Evolutionary conservation across 2,797 vertebrate genomes (phyloP), one percentile per base, ranked within the genome.

Genomic region (Artibeus lituratus): DNA sequence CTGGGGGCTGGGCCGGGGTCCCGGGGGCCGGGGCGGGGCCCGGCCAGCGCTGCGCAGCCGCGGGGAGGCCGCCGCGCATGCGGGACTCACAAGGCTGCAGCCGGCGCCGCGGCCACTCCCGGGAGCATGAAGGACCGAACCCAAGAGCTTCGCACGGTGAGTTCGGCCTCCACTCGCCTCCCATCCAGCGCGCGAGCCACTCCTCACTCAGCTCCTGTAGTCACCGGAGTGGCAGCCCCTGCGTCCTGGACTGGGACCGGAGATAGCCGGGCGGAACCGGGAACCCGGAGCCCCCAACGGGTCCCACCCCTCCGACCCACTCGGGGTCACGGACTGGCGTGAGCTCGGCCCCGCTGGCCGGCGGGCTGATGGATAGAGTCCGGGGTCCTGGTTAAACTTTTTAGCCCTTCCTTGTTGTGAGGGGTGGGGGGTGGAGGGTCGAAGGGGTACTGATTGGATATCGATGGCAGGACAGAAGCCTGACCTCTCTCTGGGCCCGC

Each of bases 71-170:
- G 78, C 74, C 96, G 97, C 97, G 97, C 97, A 97, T 97, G 96
- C 97, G 95, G 96, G 85, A 74, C 97, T 92, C 82, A 57, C 57
- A 32, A 5, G 83, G 91, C 87, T 91, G 96, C 95, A 81, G 96
- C 96, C 82, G 84, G 96, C 81, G 78, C 95, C 47, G 88, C 92
- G 59, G 95, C 96, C 96, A 96, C 96, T 97, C 96, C 96, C 95
- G 95, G 85, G 91, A 98, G 97, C 96, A 98, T 98, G 98, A 98
- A 98, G 98, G 98, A 98, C 97, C 98, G 98, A 94, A 98, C 98
- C 94, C 98, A 98, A 96, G 98, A 98, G 97, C 98, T 98, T 94
- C 98, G 98, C 90, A 97, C 98, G 96, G 98, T 98, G 97, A 98
- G 98, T 97, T 73, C 72, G n/a, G 78, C 51, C 83, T 51, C 86